Conservation (phyloP, 2,888 invertebrate species). For the Himalopsyche japonica region DNA sequence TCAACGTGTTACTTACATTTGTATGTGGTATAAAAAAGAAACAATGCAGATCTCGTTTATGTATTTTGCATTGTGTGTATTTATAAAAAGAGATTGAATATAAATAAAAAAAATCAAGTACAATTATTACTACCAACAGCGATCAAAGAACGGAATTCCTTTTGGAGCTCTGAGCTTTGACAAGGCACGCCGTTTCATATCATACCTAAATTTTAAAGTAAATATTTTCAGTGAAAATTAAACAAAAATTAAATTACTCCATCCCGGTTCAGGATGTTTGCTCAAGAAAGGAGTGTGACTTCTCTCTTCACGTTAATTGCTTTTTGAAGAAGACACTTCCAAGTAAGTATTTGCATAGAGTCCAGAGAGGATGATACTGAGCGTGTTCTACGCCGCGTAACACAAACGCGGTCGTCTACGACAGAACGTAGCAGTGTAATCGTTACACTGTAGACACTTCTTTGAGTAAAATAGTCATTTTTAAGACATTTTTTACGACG, state of each 20-base stretch:
- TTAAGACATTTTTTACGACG: not conserved
- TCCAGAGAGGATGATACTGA: not conserved
- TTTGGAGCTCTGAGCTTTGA: not conserved
- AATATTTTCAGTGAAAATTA: not conserved
- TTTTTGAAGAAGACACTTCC: constrained; percentile 2
- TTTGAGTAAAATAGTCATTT: not conserved
- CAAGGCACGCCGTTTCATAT: not conserved
- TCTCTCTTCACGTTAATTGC: constrained; percentile 4
- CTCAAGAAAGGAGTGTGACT: not conserved
- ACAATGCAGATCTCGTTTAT: too few relatives aligned
- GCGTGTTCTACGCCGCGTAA: not conserved
- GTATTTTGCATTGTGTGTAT: too few relatives aligned
- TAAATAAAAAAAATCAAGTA: too few relatives aligned
- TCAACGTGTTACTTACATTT: too few relatives aligned
- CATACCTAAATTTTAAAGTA: not conserved
- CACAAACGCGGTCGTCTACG: not conserved
- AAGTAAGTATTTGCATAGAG: not conserved
- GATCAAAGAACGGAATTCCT: too few relatives aligned
- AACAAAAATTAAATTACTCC: not conserved
- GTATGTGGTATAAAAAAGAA: too few relatives aligned
- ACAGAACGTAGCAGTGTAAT: not conserved
- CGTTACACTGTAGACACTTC: not conserved
- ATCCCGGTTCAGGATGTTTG: not conserved
- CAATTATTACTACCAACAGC: too few relatives aligned
- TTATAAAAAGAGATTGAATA: too few relatives aligned